phyloP scores from a whole-genome alignment of 2,888 invertebrate species.

The Ypsolopha sequella region DNA sequence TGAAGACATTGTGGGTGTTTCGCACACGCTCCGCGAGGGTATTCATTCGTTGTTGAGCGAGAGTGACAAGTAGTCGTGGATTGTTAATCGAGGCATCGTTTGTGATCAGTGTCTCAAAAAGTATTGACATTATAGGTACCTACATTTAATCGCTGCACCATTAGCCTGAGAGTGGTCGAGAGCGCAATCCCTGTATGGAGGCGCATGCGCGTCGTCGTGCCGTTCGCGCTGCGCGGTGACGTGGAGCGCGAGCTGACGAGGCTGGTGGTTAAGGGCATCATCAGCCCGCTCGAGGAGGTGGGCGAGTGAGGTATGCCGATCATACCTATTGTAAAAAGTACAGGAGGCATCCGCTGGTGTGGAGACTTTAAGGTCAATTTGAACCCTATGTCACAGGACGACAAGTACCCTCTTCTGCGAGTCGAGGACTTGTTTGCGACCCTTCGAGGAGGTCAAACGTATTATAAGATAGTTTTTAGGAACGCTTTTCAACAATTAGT shows the following conservation, averaged over 20 bases:
- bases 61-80: too few relatives aligned
- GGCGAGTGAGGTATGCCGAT: background rate
- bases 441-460: background rate
- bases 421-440: background rate
- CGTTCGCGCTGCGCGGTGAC: too few relatives aligned
- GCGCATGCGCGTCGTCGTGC: too few relatives aligned
- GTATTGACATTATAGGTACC: too few relatives aligned
- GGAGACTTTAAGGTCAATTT: conserved; percentile 1
- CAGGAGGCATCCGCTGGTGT: background rate
- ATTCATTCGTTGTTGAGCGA: too few relatives aligned
- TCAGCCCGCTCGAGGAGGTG: background rate
- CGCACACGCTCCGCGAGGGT: too few relatives aligned
- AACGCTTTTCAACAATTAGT: background rate
- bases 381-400: background rate
- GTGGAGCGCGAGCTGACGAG: background rate
- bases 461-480: background rate
- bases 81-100: too few relatives aligned
- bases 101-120: too few relatives aligned
- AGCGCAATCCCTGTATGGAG: too few relatives aligned
- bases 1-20: too few relatives aligned
- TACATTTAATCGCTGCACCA: too few relatives aligned
- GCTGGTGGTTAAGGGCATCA: background rate
- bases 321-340: background rate
- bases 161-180: too few relatives aligned
- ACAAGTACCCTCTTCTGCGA: background rate